These are phyloP conservation scores for Steinernema carpocapsae DNA, from an alignment of 2,888 invertebrate species.

Conservation along the genomic window DNA sequence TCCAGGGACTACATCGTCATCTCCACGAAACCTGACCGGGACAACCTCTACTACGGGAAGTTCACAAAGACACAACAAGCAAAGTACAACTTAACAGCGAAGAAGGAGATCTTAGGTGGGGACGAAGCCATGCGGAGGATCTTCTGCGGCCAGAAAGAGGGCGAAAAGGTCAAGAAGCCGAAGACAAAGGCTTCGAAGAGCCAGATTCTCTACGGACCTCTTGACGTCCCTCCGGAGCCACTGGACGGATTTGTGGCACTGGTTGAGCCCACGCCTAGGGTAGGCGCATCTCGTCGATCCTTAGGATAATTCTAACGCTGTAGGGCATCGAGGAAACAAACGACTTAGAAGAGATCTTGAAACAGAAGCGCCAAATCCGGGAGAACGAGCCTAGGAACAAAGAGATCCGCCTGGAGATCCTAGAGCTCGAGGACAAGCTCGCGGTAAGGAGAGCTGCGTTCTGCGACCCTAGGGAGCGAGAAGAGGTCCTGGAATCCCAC, in stretches of 20 bases:
- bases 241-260: too few relatives aligned
- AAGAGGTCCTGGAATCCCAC: not conserved
- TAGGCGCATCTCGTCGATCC: too few relatives aligned
- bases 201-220: not conserved
- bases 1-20: not conserved
- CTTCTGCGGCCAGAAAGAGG: not conserved
- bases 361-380: not conserved
- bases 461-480: not conserved
- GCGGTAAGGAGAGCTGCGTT: not conserved
- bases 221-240: not conserved
- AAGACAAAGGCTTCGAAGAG: not conserved
- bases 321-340: not conserved
- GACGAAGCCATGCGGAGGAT: not conserved
- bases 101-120: not conserved
- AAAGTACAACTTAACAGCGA: not conserved
- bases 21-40: not conserved
- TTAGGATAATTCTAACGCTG: too few relatives aligned
- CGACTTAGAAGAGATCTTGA: not conserved
- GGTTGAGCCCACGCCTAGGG: too few relatives aligned
- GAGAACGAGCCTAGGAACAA: not conserved
- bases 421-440: conserved; percentile 1
- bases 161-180: not conserved
- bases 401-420: not conserved
- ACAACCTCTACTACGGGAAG: conserved; percentile 6
- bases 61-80: not conserved